phyloP scores from a whole-genome alignment of 2,797 vertebrate genomes.

The Balearica regulorum region DNA sequence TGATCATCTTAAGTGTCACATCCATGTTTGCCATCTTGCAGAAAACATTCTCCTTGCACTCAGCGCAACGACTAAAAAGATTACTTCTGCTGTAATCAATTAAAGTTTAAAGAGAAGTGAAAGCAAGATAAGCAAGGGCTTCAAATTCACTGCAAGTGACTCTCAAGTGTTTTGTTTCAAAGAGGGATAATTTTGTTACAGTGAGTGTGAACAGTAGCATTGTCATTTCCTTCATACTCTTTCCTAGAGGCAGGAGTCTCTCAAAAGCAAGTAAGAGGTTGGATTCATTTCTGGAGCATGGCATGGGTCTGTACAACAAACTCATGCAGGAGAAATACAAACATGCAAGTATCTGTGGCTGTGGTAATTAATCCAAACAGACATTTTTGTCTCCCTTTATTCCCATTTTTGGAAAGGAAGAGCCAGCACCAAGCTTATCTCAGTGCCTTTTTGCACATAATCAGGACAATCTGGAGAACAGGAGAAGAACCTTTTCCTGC shows the following conservation, averaged over 20 bases:
- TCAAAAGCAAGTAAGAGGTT: neutral
- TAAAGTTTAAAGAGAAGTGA: constrained; percentile 4
- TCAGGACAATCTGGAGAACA: neutral
- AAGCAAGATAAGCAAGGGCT: neutral
- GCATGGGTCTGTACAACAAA: neutral
- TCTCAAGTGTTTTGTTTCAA: constrained; percentile 20
- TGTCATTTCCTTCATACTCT: constrained; percentile 4
- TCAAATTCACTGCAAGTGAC: neutral
- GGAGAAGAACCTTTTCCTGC: neutral
- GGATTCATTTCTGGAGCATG: neutral
- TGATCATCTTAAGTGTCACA: constrained; percentile 10
- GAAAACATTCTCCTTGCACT: neutral
- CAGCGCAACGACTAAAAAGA: constrained; percentile 27
- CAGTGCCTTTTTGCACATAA: neutral
- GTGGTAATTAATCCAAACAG: neutral
- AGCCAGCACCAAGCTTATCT: neutral
- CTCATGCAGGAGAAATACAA: neutral
- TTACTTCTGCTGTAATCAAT: constrained; percentile 25
- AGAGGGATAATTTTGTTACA: constrained; percentile 6
- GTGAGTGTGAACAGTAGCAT: neutral
- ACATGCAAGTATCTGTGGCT: neutral
- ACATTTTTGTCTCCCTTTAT: neutral
- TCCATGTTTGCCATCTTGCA: neutral
- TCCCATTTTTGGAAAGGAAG: neutral
- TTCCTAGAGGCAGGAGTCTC: constrained; percentile 22